Conservation (phyloP, 2,113 vertebrate genomes). For the Cyprinus carpio region DNA sequence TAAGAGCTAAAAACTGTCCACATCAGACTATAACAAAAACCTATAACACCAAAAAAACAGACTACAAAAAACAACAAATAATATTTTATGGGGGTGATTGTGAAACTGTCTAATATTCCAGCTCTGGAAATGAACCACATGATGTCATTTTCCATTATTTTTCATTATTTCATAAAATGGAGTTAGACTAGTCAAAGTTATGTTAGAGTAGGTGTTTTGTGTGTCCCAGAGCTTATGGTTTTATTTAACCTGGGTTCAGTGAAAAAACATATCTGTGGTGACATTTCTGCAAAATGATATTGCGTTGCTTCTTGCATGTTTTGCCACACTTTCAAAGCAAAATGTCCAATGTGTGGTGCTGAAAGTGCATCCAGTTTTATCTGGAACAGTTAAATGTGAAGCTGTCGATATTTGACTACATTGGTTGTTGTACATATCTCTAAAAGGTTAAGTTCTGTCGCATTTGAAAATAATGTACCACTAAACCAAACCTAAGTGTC, state of each 20-base stretch:
- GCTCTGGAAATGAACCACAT: background rate
- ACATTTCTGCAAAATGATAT: background rate
- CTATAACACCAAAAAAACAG: no score
- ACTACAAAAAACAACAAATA: no score
- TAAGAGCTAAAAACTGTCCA: no score
- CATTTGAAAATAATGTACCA: no score
- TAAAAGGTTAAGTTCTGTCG: background rate
- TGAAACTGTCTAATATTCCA: background rate
- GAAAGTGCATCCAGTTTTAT: no score
- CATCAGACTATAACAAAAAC: no score
- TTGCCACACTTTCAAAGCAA: background rate
- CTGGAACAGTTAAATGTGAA: background rate
- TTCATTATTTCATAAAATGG: background rate
- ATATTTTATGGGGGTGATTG: conserved; percentile 8
- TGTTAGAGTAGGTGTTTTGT: background rate
- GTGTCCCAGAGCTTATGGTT: background rate
- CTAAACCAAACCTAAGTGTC: no score
- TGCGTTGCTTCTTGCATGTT: background rate
- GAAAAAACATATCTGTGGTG: background rate
- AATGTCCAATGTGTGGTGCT: background rate
- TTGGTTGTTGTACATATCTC: background rate
- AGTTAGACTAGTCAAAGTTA: background rate
- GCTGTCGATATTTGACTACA: background rate
- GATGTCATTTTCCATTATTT: background rate
- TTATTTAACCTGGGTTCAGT: background rate